Conservation (phyloP, 92 coral and sea anemone genomes). For the Blastomussa wellsi region DNA sequence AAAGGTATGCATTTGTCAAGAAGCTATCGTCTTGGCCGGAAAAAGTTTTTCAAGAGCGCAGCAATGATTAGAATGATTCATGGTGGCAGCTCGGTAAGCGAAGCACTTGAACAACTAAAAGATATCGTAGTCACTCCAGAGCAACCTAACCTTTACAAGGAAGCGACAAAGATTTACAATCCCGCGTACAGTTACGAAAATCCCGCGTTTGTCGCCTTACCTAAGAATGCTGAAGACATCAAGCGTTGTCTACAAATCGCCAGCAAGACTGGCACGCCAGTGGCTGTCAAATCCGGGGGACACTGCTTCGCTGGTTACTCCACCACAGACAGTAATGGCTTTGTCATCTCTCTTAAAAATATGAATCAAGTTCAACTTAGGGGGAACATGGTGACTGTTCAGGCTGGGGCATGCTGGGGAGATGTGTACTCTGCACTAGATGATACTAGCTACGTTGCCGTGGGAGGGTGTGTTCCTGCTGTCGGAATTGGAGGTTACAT, state of each 20-base stretch:
- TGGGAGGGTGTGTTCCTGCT: conserved; percentile 84
- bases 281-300: conserved; percentile 85
- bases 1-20: conserved; percentile 17
- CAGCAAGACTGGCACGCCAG: conserved; percentile 45
- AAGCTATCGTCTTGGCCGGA: conserved; percentile 7
- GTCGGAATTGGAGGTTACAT: conserved; percentile 91
- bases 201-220: conserved; percentile 89
- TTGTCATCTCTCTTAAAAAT: conserved; percentile 78
- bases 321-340: conserved; percentile 75
- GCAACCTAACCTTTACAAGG: conserved; percentile 60
- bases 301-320: conserved; percentile 89
- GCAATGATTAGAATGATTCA: conserved; percentile 27
- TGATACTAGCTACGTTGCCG: conserved; percentile 69
- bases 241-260: conserved; percentile 78
- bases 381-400: conserved; percentile 41
- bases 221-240: conserved; percentile 62
- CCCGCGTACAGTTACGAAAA: conserved; percentile 67
- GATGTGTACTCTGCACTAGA: conserved; percentile 75
- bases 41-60: background rate
- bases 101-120: conserved; percentile 61
- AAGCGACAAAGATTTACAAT: conserved; percentile 80
- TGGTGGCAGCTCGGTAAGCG: conserved; percentile 1
- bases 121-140: conserved; percentile 77
- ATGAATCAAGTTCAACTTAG: conserved; percentile 54
- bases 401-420: conserved; percentile 79